Base-by-base conservation (phyloP, 2,113 vertebrate species). In the Acanthisitta chloris region DNA sequence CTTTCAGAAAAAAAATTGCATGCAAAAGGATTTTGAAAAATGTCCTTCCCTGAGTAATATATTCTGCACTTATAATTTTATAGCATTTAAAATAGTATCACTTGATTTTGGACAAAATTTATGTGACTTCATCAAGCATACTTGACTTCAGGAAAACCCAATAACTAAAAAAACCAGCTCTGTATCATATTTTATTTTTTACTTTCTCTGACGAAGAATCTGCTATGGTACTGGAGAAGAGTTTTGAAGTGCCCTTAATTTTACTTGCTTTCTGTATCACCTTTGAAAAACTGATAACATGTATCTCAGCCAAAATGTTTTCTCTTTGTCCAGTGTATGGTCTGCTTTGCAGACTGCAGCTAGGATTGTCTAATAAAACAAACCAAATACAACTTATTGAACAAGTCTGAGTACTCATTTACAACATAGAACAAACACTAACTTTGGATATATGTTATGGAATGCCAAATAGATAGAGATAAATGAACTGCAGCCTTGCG, bases 21-120 rank as follows among this genome's bases (percentile, higher is more conserved):
- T 58, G 57, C 20, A 91, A 57, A 84, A 91, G 28, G 33, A 34
- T 87, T 85, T 64, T 81, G 58, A 70, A 82, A 89, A 76, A 76
- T 49, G 14, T 28, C 4, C 4, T 74, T 74, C 88, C 29, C 64
- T 59, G 54, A 46, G 12, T 38, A 71, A 71, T 51, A 34, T 33
- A 54, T 77, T 61, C 17, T 58, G 24, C 20, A 14, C 3, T 46
- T 83, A 17, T 9, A 42, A 73, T 77, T 91, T 84, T 58, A 76
- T 61, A 87, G 24, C 20, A 23, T 69, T 85, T 76, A 29, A 86
- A 87, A 58, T 64, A 2, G 10, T 48, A 4, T 28, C 55, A 67
- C 13, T 62, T 96, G 23, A 38, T 76, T 94, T 80, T 67, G 55
- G 57, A 76, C 38, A 71, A 77, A 82, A 80, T 40, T 6, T 77